Evolutionary conservation across 2,113 vertebrate genomes (phyloP).

Genomic region (Silurus asotus): DNA sequence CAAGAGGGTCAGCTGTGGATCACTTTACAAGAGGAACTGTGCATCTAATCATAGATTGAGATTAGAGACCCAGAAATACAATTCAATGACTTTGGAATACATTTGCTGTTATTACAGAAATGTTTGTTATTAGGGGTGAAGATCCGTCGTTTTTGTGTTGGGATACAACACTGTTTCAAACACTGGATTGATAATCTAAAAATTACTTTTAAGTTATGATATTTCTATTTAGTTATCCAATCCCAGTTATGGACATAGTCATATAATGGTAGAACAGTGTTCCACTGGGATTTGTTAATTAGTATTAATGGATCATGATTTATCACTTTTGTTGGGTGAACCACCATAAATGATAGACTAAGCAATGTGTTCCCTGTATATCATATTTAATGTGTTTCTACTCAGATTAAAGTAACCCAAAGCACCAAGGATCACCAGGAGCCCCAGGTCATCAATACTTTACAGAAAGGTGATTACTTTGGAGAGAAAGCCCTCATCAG

Average conservation of each 20-base stretch:
- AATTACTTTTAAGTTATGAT: neutral
- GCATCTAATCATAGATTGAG: constrained; percentile 1
- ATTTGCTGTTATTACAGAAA: neutral
- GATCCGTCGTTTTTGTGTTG: neutral
- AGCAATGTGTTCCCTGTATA: neutral
- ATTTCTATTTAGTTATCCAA: neutral
- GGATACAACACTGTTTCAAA: neutral
- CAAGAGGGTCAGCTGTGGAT: constrained; percentile 42
- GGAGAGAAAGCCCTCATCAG: constrained; percentile 78
- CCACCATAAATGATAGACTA: neutral
- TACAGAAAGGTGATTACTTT: constrained; percentile 76
- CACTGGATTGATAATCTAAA: neutral
- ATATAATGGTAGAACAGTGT: neutral
- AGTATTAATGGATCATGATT: neutral
- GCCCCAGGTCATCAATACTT: constrained; percentile 72
- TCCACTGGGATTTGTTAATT: constrained; percentile 11
- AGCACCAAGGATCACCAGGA: constrained; percentile 63
- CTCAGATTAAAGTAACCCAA: constrained; percentile 76
- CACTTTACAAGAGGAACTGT: constrained; percentile 41
- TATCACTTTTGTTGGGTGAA: neutral
- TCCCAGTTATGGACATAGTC: neutral
- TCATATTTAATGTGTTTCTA: constrained; percentile 11
- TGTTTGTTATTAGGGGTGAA: neutral
- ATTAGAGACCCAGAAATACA: neutral
- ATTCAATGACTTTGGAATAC: neutral